Conservation (phyloP, 1,140 invertebrate genomes). For the Vanessa tameamea region DNA sequence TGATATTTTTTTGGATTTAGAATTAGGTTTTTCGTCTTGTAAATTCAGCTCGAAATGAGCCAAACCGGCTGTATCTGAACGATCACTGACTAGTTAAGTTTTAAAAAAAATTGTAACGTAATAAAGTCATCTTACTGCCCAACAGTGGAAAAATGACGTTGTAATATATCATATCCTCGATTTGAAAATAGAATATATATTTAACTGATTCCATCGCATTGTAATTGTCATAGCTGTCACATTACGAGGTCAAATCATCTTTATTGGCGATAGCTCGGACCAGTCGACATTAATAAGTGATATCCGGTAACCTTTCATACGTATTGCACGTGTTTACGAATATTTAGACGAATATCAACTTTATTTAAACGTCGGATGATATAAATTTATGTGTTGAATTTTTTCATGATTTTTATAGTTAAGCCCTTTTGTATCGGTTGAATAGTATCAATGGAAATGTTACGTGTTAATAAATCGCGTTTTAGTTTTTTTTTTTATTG, state of each 20-base stretch:
- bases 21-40: too few relatives aligned
- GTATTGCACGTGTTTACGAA: slow-evolving; percentile 52
- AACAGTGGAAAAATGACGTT: too few relatives aligned
- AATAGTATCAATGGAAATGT: too few relatives aligned
- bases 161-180: neutral
- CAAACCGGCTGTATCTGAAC: too few relatives aligned
- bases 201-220: neutral
- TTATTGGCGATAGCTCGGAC: slow-evolving; percentile 66
- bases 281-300: slow-evolving; percentile 68
- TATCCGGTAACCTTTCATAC: slow-evolving; percentile 67
- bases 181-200: neutral
- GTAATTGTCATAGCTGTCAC: slow-evolving; percentile 5
- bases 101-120: too few relatives aligned
- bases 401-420: slow-evolving; percentile 26
- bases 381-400: slow-evolving; percentile 25
- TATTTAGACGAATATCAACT: slow-evolving; percentile 37
- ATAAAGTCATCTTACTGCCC: too few relatives aligned
- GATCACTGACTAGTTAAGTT: too few relatives aligned
- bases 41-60: too few relatives aligned
- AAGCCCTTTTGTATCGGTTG: neutral
- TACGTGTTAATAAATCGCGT: too few relatives aligned
- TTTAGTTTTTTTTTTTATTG: too few relatives aligned
- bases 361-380: slow-evolving; percentile 28
- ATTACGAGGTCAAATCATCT: slow-evolving; percentile 53
- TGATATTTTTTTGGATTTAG: too few relatives aligned